These are phyloP conservation scores for Rachycentron canadum DNA, from an alignment of 2,797 vertebrate species.

Conservation along the genomic window DNA sequence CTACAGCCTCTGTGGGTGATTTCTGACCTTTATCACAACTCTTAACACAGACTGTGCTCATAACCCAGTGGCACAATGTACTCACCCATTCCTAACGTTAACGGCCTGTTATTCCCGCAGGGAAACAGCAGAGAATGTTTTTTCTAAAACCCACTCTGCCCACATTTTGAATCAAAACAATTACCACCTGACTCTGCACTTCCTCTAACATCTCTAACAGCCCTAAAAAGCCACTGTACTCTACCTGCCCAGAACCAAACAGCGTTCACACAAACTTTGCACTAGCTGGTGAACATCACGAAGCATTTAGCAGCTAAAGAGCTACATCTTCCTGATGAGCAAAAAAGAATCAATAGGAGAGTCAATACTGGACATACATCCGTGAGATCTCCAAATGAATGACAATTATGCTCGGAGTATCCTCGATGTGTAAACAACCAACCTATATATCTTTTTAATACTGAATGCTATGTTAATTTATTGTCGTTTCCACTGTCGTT, in stretches of 20 bases:
- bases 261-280: not conserved
- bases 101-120: not conserved
- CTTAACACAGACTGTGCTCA: not conserved
- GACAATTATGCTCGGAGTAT: not conserved
- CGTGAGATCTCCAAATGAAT: not conserved
- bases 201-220: not conserved
- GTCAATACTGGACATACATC: not conserved
- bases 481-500: too few species aligned
- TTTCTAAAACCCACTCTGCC: not conserved
- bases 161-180: not conserved
- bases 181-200: not conserved
- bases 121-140: not conserved
- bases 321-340: not conserved
- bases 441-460: not conserved
- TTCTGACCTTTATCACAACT: constrained; percentile 31
- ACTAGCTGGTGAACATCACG: not conserved
- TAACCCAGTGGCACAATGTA: constrained; percentile 8
- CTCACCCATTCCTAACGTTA: constrained; percentile 19
- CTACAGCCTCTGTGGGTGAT: constrained; percentile 11
- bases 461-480: too few species aligned
- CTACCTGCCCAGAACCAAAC: not conserved
- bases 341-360: not conserved
- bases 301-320: constrained; percentile 5
- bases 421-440: constrained; percentile 1
- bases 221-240: not conserved